Conservation (phyloP, 2,888 invertebrate genomes). For the Pyrocoelia pectoralis region DNA sequence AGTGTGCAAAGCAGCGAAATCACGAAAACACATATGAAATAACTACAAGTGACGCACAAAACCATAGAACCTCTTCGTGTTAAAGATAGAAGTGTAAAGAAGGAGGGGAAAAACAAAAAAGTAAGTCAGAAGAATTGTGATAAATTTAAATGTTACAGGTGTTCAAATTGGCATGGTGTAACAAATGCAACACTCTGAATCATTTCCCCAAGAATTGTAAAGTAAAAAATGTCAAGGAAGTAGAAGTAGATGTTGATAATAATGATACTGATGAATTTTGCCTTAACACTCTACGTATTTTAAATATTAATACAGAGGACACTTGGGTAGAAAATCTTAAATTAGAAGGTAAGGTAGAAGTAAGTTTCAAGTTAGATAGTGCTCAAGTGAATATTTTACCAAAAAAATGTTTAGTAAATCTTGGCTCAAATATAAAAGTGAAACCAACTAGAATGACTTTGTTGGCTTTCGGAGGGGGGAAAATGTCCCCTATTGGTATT, state of each 20-base stretch:
- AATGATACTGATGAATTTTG: conserved; percentile 1
- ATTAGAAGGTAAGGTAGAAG: too few species aligned
- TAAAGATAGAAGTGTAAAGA: not conserved
- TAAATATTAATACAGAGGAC: not conserved
- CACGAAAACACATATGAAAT: conserved; percentile 22
- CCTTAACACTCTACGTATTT: not conserved
- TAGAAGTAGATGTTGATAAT: not conserved
- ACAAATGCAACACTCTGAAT: not conserved
- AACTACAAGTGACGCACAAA: not conserved
- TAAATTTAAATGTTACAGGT: not conserved
- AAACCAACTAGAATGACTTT: too few species aligned
- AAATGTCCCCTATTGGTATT: too few species aligned
- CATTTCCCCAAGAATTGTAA: conserved; percentile 1
- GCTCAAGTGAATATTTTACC: too few species aligned
- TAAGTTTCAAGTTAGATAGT: conserved; percentile 2
- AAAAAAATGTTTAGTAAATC: not conserved
- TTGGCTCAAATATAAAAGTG: not conserved
- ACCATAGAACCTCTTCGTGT: not conserved
- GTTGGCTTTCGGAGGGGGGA: too few species aligned
- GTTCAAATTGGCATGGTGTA: not conserved
- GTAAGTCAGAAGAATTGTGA: not conserved
- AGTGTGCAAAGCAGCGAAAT: conserved; percentile 30
- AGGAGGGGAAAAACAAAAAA: conserved; percentile 1
- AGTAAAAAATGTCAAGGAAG: not conserved
- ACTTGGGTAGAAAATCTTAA: too few species aligned